Evolutionary conservation across 1,140 invertebrate species (phyloP).

Genomic region (Daktulosphaira vitifoliae): DNA sequence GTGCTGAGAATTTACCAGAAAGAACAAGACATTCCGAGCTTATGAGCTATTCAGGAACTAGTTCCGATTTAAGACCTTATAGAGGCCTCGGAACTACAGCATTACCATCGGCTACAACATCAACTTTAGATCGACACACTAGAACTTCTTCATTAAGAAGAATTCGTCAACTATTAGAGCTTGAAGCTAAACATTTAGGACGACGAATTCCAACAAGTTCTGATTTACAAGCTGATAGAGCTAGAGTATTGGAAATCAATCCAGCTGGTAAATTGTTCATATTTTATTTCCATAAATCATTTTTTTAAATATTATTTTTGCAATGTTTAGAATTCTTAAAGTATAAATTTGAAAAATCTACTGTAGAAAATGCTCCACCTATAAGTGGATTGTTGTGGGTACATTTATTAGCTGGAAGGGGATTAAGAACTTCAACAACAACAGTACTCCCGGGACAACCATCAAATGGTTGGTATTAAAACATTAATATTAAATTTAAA

Average conservation of each 20-base stretch:
- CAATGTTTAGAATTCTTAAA: conserved; percentile 67
- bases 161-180: conserved; percentile 40
- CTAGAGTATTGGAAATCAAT: conserved; percentile 40
- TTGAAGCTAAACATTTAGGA: conserved; percentile 40
- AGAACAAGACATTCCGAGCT: conserved; percentile 43
- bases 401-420: conserved; percentile 79
- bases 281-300: background rate
- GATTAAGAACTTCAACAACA: conserved; percentile 59
- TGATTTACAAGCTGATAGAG: conserved; percentile 36
- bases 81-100: conserved; percentile 29
- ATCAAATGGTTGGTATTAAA: conserved; percentile 12
- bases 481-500: background rate
- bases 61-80: conserved; percentile 23
- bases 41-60: conserved; percentile 25
- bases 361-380: conserved; percentile 32
- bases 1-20: conserved; percentile 66
- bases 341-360: conserved; percentile 78
- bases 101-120: conserved; percentile 33
- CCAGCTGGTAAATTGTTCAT: conserved; percentile 37
- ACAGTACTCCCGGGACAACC: conserved; percentile 33
- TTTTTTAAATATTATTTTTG: conserved; percentile 8
- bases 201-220: conserved; percentile 32
- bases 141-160: conserved; percentile 39
- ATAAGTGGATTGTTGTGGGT: conserved; percentile 85
- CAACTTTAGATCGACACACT: conserved; percentile 35